A percentile compares a stretch with the other conserved stretches of the same genome.
phyloP scores from a whole-genome alignment of 2,888 invertebrate species.

The Gisinianus flammeolus region DNA sequence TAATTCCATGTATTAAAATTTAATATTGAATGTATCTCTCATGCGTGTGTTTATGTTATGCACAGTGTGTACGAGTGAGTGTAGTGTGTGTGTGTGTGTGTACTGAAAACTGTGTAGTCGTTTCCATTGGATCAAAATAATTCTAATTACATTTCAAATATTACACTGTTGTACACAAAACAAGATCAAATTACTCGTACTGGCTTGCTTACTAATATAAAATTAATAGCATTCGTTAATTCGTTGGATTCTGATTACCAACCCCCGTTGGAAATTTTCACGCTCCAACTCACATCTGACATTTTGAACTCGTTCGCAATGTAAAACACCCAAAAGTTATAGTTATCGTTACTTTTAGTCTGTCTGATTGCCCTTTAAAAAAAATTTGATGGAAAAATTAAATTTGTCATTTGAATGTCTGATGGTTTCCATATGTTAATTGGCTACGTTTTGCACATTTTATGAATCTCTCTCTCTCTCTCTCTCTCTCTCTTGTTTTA shows the following conservation, averaged over 20 bases:
- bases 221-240: too few species aligned
- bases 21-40: background rate
- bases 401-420: slow-evolving; percentile 23
- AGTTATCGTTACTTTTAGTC: background rate
- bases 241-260: background rate
- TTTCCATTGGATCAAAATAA: too few species aligned
- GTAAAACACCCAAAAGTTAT: background rate
- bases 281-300: background rate
- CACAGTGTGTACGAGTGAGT: too few species aligned
- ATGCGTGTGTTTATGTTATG: too few species aligned
- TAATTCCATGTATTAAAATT: background rate
- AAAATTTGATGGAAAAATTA: slow-evolving; percentile 10
- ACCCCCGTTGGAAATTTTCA: background rate
- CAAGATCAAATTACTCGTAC: too few species aligned
- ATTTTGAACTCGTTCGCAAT: background rate
- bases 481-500: background rate
- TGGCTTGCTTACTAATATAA: too few species aligned
- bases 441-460: background rate
- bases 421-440: background rate
- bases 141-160: too few species aligned
- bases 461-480: background rate
- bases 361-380: background rate
- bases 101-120: too few species aligned
- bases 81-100: background rate
- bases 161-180: too few species aligned